Base-by-base conservation (phyloP, 2,797 vertebrate species). In the Poeciliopsis infans region DNA sequence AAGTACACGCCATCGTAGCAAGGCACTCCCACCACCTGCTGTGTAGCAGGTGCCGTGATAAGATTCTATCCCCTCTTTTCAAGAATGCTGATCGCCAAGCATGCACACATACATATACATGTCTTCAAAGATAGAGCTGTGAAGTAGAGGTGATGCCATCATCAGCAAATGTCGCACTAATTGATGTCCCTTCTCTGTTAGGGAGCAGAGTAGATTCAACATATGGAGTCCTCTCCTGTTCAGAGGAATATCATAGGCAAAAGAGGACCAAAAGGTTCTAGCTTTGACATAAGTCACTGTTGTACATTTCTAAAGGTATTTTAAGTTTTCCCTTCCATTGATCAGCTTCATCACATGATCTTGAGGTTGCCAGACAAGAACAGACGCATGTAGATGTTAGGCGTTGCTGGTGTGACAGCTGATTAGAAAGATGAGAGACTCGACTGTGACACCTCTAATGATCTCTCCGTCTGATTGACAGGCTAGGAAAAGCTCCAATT, bases 61-160 rank as follows among this genome's bases (percentile, higher is more conserved):
- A 46, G 86, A 88, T 87, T 86, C 70, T 79, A 71, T 83, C 73
- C 78, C 73, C 84, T 76, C 83, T 78, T 77, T 61, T 71, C 57
- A 83, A 74, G 78, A 83, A 82, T 79, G 83, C 83, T 76, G 55
- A 80, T 78, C 80, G 75, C 70, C 85, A 79, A 28, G 45, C 81
- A 77, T 47, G 49, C 76, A 45, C 72, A 39, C 83, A 66, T 36
- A 83, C 75, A 80, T 83, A 74, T n/a, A 57, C 76, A 79, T 74
- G 84, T 85, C 85, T 88, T 93, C 89, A 94, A 92, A 92, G 82
- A 83, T 86, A 87, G 88, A 93, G 86, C 85, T 83, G 91, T 91
- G 92, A 92, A 91, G 84, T 86, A 75, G 85, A 91, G 94, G 92
- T 95, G 95, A 79, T 89, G 93, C 94, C 94, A 95, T 90, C 91